Percentiles rank a stretch among this genome's conserved stretches.
Evolutionary conservation across 37 sponge, comb jelly and placozoan species (phyloP).

Genomic region (Amphimedon queenslandica): DNA sequence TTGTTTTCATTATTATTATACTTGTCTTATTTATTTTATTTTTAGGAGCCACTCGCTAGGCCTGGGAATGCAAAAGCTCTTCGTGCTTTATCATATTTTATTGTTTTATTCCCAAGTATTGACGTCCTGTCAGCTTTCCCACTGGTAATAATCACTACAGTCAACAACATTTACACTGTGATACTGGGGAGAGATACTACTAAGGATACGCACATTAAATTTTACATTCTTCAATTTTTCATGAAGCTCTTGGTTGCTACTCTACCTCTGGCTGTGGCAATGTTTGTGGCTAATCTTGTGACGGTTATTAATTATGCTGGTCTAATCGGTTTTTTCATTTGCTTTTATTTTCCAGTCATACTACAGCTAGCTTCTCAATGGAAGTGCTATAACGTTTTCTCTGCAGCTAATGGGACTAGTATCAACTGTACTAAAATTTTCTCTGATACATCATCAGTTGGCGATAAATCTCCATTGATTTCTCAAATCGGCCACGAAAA

Average conservation of each 20-base stretch:
- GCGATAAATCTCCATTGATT: background rate
- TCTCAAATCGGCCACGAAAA: background rate
- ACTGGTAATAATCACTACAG: constrained; percentile 51
- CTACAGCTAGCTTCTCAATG: constrained; percentile 72
- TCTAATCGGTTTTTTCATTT: constrained; percentile 67
- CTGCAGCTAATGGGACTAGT: background rate
- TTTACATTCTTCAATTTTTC: constrained; percentile 14
- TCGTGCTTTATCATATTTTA: constrained; percentile 66
- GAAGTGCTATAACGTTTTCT: constrained; percentile 51
- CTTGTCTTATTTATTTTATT: background rate
- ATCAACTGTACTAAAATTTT: background rate
- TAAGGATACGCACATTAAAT: background rate
- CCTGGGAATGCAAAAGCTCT: too few relatives aligned
- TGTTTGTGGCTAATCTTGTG: constrained; percentile 80
- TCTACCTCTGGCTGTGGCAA: constrained; percentile 64
- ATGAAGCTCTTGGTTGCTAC: constrained; percentile 44
- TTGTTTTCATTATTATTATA: background rate
- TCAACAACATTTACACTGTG: constrained; percentile 70
- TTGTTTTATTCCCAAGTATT: constrained; percentile 85
- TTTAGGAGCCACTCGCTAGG: constrained; percentile 43
- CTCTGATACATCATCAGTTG: background rate
- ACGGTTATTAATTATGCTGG: constrained; percentile 82
- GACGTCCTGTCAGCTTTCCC: constrained; percentile 91
- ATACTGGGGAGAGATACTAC: constrained; percentile 54
- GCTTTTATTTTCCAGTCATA: constrained; percentile 66